These are phyloP conservation scores for Cephalotes varians DNA, from an alignment of 2,888 invertebrate species.

Conservation along the genomic window DNA sequence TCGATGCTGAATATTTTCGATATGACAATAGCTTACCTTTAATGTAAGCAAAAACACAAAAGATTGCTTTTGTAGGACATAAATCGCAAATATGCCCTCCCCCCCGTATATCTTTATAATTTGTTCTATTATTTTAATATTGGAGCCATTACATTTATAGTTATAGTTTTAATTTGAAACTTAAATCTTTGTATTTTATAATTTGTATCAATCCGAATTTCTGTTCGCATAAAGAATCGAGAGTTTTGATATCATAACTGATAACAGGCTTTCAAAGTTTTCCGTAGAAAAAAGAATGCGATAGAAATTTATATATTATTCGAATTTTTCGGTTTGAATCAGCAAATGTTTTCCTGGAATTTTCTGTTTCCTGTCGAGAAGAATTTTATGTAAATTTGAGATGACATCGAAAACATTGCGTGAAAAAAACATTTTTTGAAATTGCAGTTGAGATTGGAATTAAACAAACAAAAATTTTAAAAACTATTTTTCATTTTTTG, in stretches of 20 bases:
- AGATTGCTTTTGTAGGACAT: not conserved
- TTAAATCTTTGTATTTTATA: not conserved
- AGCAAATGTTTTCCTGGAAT: not conserved
- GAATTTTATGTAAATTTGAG: not conserved
- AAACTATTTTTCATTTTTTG: not conserved
- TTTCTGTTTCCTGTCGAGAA: not conserved
- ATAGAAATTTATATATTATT: not conserved
- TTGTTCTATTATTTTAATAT: too few species aligned
- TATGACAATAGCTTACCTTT: not conserved
- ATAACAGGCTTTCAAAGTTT: not conserved
- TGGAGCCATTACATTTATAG: too few species aligned
- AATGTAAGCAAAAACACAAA: not conserved
- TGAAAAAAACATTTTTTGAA: not conserved
- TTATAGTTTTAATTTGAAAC: too few species aligned
- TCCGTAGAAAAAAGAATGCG: not conserved
- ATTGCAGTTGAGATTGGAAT: not conserved
- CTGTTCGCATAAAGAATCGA: not conserved
- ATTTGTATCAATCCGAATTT: not conserved
- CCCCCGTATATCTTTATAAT: not conserved
- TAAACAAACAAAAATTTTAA: not conserved
- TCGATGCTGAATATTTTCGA: conserved; percentile 25
- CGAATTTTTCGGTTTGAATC: not conserved
- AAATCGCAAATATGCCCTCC: not conserved
- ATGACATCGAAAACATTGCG: not conserved
- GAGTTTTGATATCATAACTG: not conserved